Percentiles rank a stretch among this genome's conserved stretches.
Conservation (phyloP, 1,140 invertebrate genomes). For the Dinoponera quadriceps region DNA sequence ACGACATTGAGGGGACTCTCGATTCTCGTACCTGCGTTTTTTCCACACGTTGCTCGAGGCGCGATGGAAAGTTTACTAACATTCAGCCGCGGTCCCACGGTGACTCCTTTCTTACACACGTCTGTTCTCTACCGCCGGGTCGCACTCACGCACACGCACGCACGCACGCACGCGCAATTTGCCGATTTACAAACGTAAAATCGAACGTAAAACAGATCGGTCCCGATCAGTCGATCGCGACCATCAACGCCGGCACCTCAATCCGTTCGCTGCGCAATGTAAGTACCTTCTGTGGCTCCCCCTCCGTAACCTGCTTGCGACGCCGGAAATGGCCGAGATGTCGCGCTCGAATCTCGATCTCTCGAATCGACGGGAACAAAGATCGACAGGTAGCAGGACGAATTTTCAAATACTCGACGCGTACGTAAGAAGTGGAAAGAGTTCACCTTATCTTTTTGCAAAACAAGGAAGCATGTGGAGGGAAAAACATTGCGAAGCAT, state of each 20-base stretch:
- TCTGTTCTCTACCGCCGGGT: slow-evolving; percentile 42
- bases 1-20: neutral
- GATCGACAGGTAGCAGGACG: too few relatives aligned
- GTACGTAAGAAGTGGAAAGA: too few relatives aligned
- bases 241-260: slow-evolving; percentile 45
- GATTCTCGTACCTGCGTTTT: slow-evolving; percentile 46
- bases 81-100: slow-evolving; percentile 56
- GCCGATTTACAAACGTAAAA: too few relatives aligned
- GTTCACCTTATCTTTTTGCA: too few relatives aligned
- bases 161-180: slow-evolving; percentile 58
- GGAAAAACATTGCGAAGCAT: neutral
- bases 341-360: too few relatives aligned
- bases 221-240: slow-evolving; percentile 54
- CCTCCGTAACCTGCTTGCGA: neutral
- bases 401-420: too few relatives aligned
- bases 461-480: too few relatives aligned
- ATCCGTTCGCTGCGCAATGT: slow-evolving; percentile 43
- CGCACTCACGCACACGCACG: slow-evolving; percentile 62
- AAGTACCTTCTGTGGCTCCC: too few relatives aligned
- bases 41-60: slow-evolving; percentile 31
- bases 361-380: too few relatives aligned
- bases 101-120: slow-evolving; percentile 67
- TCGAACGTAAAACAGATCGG: too few relatives aligned
- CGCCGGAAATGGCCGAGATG: slow-evolving; percentile 27
- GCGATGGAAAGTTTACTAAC: slow-evolving; percentile 56